These are phyloP conservation scores for Mycetomoellerius zeteki DNA, from an alignment of 1,140 invertebrate species.

Conservation along the genomic window DNA sequence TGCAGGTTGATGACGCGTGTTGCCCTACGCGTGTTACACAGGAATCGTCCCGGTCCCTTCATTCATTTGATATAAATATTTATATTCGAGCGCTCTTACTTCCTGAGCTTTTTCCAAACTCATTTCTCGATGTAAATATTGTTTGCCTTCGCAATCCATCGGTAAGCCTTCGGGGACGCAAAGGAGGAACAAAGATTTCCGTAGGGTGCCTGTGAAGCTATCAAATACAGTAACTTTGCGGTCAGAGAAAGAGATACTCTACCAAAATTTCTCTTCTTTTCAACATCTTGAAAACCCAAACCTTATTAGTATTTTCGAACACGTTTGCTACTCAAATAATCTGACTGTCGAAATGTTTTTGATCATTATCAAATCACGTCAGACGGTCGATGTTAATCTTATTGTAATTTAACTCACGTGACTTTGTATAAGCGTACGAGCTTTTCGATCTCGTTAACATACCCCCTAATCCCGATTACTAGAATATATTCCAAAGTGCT, in stretches of 20 bases:
- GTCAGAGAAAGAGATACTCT: neutral
- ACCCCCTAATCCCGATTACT: slow-evolving; percentile 67
- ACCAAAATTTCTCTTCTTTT: slow-evolving; percentile 11
- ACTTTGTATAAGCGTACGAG: slow-evolving; percentile 65
- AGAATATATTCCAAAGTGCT: slow-evolving; percentile 42
- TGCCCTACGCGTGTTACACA: neutral
- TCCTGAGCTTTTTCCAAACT: slow-evolving; percentile 81
- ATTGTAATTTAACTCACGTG: slow-evolving; percentile 75
- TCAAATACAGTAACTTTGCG: slow-evolving; percentile 10
- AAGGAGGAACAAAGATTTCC: slow-evolving; percentile 50
- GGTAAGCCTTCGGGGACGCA: slow-evolving; percentile 71
- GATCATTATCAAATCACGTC: slow-evolving; percentile 66
- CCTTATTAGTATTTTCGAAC: neutral
- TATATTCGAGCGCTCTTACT: slow-evolving; percentile 74
- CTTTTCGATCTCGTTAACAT: slow-evolving; percentile 75
- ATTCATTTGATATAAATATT: slow-evolving; percentile 68
- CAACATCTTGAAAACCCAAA: neutral
- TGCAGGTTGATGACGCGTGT: neutral
- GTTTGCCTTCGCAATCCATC: slow-evolving; percentile 70
- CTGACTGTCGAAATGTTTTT: slow-evolving; percentile 32
- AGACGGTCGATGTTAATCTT: slow-evolving; percentile 49
- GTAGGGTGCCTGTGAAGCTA: slow-evolving; percentile 44
- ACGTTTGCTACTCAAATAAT: slow-evolving; percentile 35
- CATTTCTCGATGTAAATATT: slow-evolving; percentile 85
- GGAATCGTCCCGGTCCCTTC: slow-evolving; percentile 3